A percentile compares a stretch with the other conserved stretches of the same genome.
Conservation (phyloP, 2,888 invertebrate genomes). For the Clivina fossor region DNA sequence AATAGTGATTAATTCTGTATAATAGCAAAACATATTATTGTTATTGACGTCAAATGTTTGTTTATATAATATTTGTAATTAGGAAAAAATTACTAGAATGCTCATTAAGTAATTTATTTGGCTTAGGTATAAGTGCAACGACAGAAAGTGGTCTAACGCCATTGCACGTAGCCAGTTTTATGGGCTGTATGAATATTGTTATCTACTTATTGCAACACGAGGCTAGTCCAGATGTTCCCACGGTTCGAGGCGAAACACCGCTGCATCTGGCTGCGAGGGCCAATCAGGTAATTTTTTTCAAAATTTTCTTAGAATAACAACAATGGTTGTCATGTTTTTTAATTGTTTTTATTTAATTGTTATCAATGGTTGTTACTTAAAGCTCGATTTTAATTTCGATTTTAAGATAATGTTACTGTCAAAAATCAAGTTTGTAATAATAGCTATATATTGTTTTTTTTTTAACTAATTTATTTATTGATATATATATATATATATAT, state of each 20-base stretch:
- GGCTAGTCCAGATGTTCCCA: slow-evolving; percentile 91
- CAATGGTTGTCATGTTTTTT: no score
- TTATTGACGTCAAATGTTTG: no score
- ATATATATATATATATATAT: no score
- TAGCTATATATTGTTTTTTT: slow-evolving; percentile 4
- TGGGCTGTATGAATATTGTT: slow-evolving; percentile 99
- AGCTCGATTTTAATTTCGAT: no score
- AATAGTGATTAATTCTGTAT: no score
- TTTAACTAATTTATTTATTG: not conserved
- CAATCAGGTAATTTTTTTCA: slow-evolving; percentile 87
- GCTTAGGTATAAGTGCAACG: slow-evolving; percentile 64
- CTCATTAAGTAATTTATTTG: not conserved
- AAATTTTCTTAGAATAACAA: no score
- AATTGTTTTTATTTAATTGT: no score
- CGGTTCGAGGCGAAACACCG: slow-evolving; percentile 95
- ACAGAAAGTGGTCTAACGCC: slow-evolving; percentile 89
- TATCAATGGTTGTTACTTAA: no score
- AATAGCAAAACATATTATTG: not conserved
- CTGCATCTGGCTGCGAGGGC: slow-evolving; percentile 94
- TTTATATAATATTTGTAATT: not conserved
- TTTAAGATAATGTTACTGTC: no score
- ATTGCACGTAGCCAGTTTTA: slow-evolving; percentile 96
- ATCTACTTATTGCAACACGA: slow-evolving; percentile 92
- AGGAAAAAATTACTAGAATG: not conserved
- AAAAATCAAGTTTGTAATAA: no score